Conservation (phyloP, 2,113 vertebrate species). For the Numida meleagris region DNA sequence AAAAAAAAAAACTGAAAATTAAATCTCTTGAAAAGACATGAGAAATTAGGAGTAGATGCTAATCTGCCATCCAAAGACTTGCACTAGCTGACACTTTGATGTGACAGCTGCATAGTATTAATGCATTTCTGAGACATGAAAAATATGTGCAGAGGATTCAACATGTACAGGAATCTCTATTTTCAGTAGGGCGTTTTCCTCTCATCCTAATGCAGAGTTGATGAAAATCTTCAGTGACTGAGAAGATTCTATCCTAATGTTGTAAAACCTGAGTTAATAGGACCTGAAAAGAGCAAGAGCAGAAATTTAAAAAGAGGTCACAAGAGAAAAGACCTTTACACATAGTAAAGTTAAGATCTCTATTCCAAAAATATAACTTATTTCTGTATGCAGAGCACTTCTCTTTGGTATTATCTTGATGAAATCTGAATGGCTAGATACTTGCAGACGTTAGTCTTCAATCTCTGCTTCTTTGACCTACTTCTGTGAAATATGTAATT, state of each 20-base stretch:
- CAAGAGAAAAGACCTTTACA: conserved; percentile 2
- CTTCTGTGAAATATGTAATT: conserved; percentile 39
- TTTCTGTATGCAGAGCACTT: conserved; percentile 44
- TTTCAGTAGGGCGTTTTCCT: not conserved
- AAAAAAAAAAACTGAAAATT: not conserved
- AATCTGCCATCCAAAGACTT: not conserved
- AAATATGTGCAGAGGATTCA: not conserved
- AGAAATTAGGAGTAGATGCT: not conserved
- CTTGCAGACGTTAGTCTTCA: conserved; percentile 53
- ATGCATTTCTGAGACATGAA: not conserved
- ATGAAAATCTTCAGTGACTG: not conserved
- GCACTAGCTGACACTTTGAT: not conserved
- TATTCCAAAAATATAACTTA: conserved; percentile 6
- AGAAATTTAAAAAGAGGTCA: conserved; percentile 15
- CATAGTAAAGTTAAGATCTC: not conserved
- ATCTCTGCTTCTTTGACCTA: conserved; percentile 44
- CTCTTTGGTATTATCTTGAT: conserved; percentile 23
- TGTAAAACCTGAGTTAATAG: conserved; percentile 8
- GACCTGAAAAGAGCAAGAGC: not conserved
- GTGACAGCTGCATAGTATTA: not conserved
- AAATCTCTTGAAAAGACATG: not conserved
- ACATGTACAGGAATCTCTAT: not conserved
- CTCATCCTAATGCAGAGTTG: not conserved
- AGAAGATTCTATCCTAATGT: not conserved
- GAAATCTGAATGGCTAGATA: conserved; percentile 28